Evolutionary conservation across 2,113 vertebrate genomes (phyloP).

Genomic region (Galbula dea): DNA sequence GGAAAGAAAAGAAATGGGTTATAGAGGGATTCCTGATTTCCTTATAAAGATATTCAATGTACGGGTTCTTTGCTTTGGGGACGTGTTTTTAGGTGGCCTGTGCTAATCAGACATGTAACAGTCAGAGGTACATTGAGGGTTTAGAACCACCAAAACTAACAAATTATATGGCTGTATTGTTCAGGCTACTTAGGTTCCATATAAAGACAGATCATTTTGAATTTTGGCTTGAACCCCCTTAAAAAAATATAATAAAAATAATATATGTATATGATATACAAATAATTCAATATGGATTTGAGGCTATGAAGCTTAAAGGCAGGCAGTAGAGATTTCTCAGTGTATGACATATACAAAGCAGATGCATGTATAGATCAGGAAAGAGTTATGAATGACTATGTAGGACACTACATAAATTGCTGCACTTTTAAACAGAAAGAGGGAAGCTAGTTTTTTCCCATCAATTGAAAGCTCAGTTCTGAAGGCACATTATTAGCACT

Average conservation of each 20-base stretch:
- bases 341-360: background rate
- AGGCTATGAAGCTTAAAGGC: background rate
- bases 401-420: background rate
- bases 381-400: background rate
- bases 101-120: background rate
- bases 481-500: background rate
- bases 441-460: accelerated
- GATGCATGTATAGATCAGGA: background rate
- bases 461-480: background rate
- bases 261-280: background rate
- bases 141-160: background rate
- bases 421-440: background rate
- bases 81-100: background rate
- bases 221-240: background rate
- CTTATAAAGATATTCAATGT: background rate
- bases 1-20: background rate
- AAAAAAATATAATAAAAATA: background rate
- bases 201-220: background rate
- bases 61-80: background rate
- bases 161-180: background rate
- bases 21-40: background rate
- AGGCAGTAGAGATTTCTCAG: background rate
- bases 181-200: background rate
- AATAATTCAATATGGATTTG: background rate
- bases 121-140: background rate